Evolutionary conservation across 1,140 invertebrate genomes (phyloP).

Genomic region (Diachasma alloeum): DNA sequence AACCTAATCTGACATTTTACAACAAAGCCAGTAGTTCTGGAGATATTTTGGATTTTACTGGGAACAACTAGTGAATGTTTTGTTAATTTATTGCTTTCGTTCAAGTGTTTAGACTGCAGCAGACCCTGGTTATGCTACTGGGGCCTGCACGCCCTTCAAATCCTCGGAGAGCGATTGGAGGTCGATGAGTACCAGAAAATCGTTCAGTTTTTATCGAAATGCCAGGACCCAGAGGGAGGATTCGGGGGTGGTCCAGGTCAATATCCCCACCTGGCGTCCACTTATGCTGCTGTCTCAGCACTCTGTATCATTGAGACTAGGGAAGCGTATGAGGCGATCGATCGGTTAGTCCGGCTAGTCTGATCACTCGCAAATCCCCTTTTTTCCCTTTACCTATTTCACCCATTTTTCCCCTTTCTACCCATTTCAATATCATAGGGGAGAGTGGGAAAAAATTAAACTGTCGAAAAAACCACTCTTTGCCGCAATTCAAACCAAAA

Average conservation of each 20-base stretch:
- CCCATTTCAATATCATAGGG: too few relatives aligned
- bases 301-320: slow-evolving; percentile 88
- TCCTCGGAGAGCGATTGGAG: slow-evolving; percentile 79
- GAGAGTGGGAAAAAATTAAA: too few relatives aligned
- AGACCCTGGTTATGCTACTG: slow-evolving; percentile 95
- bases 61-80: too few relatives aligned
- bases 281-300: slow-evolving; percentile 96
- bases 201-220: slow-evolving; percentile 76
- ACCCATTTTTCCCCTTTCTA: too few relatives aligned
- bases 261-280: slow-evolving; percentile 91
- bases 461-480: too few relatives aligned
- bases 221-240: slow-evolving; percentile 84
- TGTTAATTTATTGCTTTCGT: not conserved
- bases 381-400: too few relatives aligned
- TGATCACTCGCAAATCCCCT: not conserved
- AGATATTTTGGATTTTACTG: too few relatives aligned
- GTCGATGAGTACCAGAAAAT: slow-evolving; percentile 73
- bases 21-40: too few relatives aligned
- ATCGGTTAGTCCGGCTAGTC: slow-evolving; percentile 70
- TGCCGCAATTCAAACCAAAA: too few relatives aligned
- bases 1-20: too few relatives aligned
- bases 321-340: slow-evolving; percentile 86
- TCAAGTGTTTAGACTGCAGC: slow-evolving; percentile 87
- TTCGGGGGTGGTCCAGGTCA: slow-evolving; percentile 96
- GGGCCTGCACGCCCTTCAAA: slow-evolving; percentile 89